Conservation (phyloP, 2,113 vertebrate species). For the Oreochromis tanganicae region DNA sequence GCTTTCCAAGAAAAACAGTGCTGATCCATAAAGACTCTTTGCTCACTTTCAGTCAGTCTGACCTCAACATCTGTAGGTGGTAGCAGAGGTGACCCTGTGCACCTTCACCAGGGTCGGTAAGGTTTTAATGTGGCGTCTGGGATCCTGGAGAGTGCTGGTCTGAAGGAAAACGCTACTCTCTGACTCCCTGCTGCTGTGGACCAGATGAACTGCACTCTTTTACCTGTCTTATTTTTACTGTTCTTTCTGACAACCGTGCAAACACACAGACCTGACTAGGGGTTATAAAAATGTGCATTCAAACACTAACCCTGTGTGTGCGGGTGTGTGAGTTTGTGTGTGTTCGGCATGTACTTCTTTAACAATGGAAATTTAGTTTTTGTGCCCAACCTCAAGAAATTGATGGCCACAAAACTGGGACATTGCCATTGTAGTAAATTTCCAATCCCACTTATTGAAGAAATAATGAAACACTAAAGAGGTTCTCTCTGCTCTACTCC, state of each 20-base stretch:
- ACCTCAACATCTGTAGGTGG: not conserved
- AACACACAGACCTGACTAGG: conserved; percentile 1
- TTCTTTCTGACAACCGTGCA: conserved; percentile 43
- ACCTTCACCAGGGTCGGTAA: conserved; percentile 1
- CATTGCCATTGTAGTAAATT: conserved; percentile 48
- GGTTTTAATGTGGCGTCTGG: conserved; percentile 5
- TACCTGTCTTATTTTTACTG: conserved; percentile 36
- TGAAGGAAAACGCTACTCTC: not conserved
- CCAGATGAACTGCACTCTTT: conserved; percentile 42
- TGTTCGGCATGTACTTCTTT: conserved; percentile 50
- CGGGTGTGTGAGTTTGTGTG: not conserved
- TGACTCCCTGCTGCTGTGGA: conserved; percentile 9
- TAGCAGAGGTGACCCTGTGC: conserved; percentile 14
- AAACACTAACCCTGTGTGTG: not conserved
- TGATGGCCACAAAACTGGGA: conserved; percentile 50
- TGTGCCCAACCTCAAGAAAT: conserved; percentile 57
- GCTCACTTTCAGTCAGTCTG: conserved; percentile 4
- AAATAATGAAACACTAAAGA: conserved; percentile 36
- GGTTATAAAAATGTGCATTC: conserved; percentile 21
- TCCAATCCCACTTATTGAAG: conserved; percentile 57
- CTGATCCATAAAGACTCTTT: conserved; percentile 2
- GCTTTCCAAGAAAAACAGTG: conserved; percentile 29
- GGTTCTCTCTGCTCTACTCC: conserved; percentile 22
- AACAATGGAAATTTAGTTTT: conserved; percentile 65
- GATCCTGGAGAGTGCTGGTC: not conserved